Conservation (phyloP, 2,113 vertebrate species). For the Asarcornis scutulata region DNA sequence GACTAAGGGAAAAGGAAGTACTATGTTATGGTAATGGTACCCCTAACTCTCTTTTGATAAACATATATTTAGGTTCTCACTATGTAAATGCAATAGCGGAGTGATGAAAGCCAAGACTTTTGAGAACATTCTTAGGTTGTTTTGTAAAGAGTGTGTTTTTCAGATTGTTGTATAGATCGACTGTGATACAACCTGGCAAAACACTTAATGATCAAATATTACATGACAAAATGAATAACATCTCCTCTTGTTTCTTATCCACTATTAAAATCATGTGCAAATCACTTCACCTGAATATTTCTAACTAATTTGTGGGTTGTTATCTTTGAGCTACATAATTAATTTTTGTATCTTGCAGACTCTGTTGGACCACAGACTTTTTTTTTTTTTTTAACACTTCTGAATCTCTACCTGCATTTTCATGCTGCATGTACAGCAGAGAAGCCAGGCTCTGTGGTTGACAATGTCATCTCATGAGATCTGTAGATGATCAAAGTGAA, state of each 20-base stretch:
- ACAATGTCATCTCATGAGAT: slow-evolving; percentile 15
- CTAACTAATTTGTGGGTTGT: slow-evolving; percentile 42
- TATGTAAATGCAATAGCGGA: background rate
- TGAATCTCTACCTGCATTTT: background rate
- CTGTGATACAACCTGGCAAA: background rate
- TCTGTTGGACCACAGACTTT: background rate
- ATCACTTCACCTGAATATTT: slow-evolving; percentile 62
- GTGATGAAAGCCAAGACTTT: background rate
- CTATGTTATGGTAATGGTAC: slow-evolving; percentile 4
- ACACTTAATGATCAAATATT: slow-evolving; percentile 37
- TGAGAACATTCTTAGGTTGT: background rate
- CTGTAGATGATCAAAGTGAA: slow-evolving; percentile 61
- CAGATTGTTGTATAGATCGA: background rate
- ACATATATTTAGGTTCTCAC: background rate
- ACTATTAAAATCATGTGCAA: slow-evolving; percentile 42
- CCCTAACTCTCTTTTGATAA: slow-evolving; percentile 3
- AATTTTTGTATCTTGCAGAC: slow-evolving; percentile 48
- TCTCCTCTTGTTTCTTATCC: slow-evolving; percentile 37
- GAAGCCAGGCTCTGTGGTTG: background rate
- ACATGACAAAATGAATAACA: slow-evolving; percentile 19
- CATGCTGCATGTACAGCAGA: background rate
- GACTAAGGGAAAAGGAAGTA: background rate
- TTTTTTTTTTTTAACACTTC: background rate
- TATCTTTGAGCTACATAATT: slow-evolving; percentile 40
- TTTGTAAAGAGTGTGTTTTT: background rate